Base-by-base conservation (phyloP, 1,140 invertebrate species). In the Asbolus verrucosus region DNA sequence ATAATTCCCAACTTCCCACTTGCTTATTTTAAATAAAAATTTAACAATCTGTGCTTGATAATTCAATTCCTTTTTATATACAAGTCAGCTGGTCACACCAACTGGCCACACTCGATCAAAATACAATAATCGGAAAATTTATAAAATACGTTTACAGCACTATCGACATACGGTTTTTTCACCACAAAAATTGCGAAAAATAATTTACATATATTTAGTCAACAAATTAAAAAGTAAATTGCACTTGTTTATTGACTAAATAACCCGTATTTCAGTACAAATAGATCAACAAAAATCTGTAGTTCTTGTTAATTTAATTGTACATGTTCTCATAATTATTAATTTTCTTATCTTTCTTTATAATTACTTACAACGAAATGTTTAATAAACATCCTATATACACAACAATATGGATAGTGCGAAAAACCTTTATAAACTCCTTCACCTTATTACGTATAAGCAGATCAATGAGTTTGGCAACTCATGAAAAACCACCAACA, bases 401-500 rank as follows among this genome's bases (percentile, higher is more conserved):
- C 38, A 19, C 9, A 14, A 11, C n/a, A 13, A 54, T 14, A 54
- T 54, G 9, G 46, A 54, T 54, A 54, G 46, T 54, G 46, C 46
- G 46, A 54, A 54, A 54, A 54, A 54, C 21, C 46, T 54, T 54
- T 54, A 54, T 54, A 54, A 54, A 54, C 11, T 27, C 46, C 46
- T 54, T 54, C 46, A 54, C 46, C 46, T 36, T 8, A 41, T 63
- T 70, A 33, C 21, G 36, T 68, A 24, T 61, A 66, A 30, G 36
- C 36, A 50, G 14, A 27, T n/a, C 31, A 62, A 24, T 36, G 33
- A 65, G 36, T 41, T 41, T 11, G 18, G 11, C 13, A 63, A 69
- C 18, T 13, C 27, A 60, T 13, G 18, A 70, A 54, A 68, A 70
- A 66, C 33, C 60, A 70, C 27, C 61, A 63, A 69, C 46, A 69